These are phyloP conservation scores for Triplophysa dalaica DNA, from an alignment of 2,113 vertebrate species.

Conservation along the genomic window DNA sequence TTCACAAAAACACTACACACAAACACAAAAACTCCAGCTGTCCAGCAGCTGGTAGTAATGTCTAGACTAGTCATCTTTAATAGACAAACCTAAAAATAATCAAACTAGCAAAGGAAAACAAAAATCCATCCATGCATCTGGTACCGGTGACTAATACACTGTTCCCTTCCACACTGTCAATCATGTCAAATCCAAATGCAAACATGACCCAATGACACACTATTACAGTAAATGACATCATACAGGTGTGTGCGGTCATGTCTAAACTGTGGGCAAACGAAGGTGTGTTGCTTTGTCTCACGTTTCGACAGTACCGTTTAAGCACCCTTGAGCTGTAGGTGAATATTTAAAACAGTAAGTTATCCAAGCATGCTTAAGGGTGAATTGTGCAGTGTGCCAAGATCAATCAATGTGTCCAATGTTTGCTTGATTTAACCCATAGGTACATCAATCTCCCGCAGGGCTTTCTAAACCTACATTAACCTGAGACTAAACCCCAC, in stretches of 20 bases:
- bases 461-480: conserved; percentile 26
- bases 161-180: neutral
- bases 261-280: neutral
- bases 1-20: neutral
- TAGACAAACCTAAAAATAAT: neutral
- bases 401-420: conserved; percentile 9
- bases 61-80: neutral
- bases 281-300: neutral
- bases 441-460: conserved; percentile 30
- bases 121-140: conserved; percentile 7
- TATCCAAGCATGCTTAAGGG: neutral
- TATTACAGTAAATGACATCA: conserved; percentile 4
- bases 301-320: neutral
- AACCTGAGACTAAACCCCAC: neutral
- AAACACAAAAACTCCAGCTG: conserved; percentile 10
- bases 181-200: neutral
- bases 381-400: neutral
- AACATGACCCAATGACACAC: conserved; percentile 13
- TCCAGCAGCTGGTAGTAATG: neutral
- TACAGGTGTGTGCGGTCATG: conserved; percentile 15
- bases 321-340: conserved; percentile 1
- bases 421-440: conserved; percentile 29
- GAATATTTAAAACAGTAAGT: neutral
- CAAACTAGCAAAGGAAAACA: conserved; percentile 1
- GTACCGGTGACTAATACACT: neutral